Evolutionary conservation across 2,888 invertebrate genomes (phyloP).

Genomic region (Drosophila peninsularis): DNA sequence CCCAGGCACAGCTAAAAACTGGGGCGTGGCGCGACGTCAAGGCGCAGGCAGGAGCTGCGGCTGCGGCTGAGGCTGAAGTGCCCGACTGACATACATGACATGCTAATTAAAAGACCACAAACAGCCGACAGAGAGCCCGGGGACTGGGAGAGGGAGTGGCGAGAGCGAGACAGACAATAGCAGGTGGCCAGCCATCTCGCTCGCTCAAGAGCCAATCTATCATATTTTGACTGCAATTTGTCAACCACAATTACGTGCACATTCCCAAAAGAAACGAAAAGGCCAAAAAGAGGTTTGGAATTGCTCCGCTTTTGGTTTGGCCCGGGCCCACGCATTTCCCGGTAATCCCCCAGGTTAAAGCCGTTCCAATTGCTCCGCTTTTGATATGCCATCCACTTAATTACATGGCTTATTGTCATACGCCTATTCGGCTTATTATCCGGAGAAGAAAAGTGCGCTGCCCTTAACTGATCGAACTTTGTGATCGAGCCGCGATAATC

Average conservation of each 20-base stretch:
- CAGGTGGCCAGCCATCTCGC: conserved; percentile 21
- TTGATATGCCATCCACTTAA: conserved; percentile 73
- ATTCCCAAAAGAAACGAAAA: conserved; percentile 29
- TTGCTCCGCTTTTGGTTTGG: conserved; percentile 1
- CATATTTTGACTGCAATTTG: conserved; percentile 80
- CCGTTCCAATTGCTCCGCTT: conserved; percentile 53
- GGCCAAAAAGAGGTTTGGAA: background rate
- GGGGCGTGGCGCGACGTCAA: conserved; percentile 54
- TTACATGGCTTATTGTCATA: conserved; percentile 78
- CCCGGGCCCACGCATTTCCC: conserved; percentile 64
- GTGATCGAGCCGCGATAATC: conserved; percentile 72
- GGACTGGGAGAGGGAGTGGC: background rate
- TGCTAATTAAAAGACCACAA: conserved; percentile 83
- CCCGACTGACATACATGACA: conserved; percentile 78
- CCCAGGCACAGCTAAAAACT: conserved; percentile 11
- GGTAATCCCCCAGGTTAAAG: conserved; percentile 62
- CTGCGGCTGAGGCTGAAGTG: conserved; percentile 57
- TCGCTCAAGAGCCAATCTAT: conserved; percentile 58
- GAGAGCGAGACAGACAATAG: conserved; percentile 26
- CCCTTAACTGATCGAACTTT: conserved; percentile 78
- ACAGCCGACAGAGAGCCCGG: conserved; percentile 58
- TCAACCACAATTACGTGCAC: conserved; percentile 72
- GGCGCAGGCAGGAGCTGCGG: conserved; percentile 41
- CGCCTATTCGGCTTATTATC: conserved; percentile 80
- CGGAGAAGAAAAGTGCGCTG: conserved; percentile 62